Base-by-base conservation (phyloP, 2,888 invertebrate species). In the Pasiphila rectangulata region DNA sequence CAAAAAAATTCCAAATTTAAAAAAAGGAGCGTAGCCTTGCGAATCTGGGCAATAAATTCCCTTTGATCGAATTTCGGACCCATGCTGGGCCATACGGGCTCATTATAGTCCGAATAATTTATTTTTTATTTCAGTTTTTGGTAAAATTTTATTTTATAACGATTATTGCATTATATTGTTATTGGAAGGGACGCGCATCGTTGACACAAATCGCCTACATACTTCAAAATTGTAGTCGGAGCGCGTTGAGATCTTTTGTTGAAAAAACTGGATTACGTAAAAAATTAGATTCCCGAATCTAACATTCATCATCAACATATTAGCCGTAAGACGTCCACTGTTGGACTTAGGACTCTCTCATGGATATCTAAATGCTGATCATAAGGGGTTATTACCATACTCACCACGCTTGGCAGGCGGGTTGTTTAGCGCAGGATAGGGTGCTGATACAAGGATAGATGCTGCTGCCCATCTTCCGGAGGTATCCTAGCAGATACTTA, bases 51-150 rank as follows among this genome's bases (percentile, higher is more conserved):
- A 87, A 88, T 87, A 88, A 86, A 88, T 85, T 85, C 72, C 73
- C 79, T 76, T 86, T 86, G 86, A 87, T 87, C 79, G 83, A 83
- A 83, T 83, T 84, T 83, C 67, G 86, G 86, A 83, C 83, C 78
- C 87, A 82, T 79, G 88, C 88, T 84, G 86, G 23, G 84, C 71
- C 69, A 89, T 88, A 83, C 77, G 89, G 89, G 88, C 80, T 83
- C 82, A 88, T 89, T 89, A 88, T 88, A 73, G 58, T 63, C 59
- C 53, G 69, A 58, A 79, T 80, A 75, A 82, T 83, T 83, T 83
- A 61, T 54, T 70, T 75, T 82, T 80, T 79, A 72, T 57, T 57
- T 45, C 30, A 40, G 7, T 15, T 65, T 66, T 63, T 57, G 41
- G 35, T 36, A 48, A 54, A 56, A 59, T 59, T 60, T 69, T 57